A percentile compares a stretch with the other conserved stretches of the same genome.
Evolutionary conservation across 1,140 invertebrate genomes (phyloP).

Genomic region (Drosophila willistoni): DNA sequence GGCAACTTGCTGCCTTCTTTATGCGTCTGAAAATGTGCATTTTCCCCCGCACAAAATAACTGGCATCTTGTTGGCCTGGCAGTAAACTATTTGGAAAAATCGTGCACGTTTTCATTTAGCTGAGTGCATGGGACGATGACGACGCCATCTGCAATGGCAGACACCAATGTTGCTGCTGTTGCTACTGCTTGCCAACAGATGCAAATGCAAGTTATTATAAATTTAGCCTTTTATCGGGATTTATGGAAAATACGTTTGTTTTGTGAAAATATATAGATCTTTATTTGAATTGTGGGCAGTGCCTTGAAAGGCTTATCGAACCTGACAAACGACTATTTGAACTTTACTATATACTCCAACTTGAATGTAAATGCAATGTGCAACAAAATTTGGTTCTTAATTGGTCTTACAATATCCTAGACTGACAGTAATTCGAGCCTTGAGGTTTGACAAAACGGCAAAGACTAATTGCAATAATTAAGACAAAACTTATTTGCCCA

Average conservation of each 20-base stretch:
- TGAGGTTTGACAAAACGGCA: constrained; percentile 14
- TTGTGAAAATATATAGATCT: constrained; percentile 56
- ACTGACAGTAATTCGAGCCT: constrained; percentile 40
- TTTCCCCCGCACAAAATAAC: constrained; percentile 56
- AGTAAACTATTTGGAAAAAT: constrained; percentile 75
- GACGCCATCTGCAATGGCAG: constrained; percentile 7
- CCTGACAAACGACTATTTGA: background rate
- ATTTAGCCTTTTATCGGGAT: constrained; percentile 44
- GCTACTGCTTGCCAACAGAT: constrained; percentile 28
- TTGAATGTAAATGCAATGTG: background rate
- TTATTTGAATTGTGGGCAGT: constrained; percentile 23
- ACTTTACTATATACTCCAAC: too few species aligned
- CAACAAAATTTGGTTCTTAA: constrained; percentile 51
- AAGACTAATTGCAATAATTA: constrained; percentile 70
- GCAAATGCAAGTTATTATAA: constrained; percentile 38
- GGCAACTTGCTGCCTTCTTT: constrained; percentile 60
- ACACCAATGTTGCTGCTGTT: constrained; percentile 20
- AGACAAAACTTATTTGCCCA: constrained; percentile 40
- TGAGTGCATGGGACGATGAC: constrained; percentile 70
- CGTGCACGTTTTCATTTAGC: constrained; percentile 81
- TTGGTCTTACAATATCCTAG: constrained; percentile 32
- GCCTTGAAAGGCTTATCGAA: constrained; percentile 20
- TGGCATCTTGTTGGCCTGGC: constrained; percentile 64
- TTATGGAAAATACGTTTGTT: constrained; percentile 56
- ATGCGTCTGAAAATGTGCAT: constrained; percentile 34